These are phyloP conservation scores for Chaenodraco wilsoni DNA, from an alignment of 2,797 vertebrate genomes.

Conservation along the genomic window DNA sequence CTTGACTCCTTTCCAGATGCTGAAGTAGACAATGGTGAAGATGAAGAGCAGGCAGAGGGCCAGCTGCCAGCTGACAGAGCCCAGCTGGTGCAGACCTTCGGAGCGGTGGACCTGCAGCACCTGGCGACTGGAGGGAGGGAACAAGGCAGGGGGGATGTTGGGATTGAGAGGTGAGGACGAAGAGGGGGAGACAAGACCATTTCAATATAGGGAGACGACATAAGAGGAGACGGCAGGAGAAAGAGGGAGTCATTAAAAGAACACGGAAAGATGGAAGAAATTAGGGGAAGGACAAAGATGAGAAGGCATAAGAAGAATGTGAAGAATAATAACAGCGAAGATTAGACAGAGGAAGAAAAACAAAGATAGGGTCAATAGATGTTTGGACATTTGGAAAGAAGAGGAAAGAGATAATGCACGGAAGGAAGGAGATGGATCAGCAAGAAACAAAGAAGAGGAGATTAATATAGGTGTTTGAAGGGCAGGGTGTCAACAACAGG, in stretches of 20 bases:
- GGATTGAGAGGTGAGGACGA: slow-evolving; percentile 5
- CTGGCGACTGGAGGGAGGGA: slow-evolving; percentile 86
- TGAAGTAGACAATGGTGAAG: slow-evolving; percentile 97
- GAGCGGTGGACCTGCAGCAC: slow-evolving; percentile 94
- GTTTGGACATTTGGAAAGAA: slow-evolving; percentile 16
- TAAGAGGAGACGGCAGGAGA: not conserved
- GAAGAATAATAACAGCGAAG: slow-evolving; percentile 13
- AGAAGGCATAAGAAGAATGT: not conserved
- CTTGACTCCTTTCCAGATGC: slow-evolving; percentile 99
- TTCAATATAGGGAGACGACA: not conserved
- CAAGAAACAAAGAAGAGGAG: not conserved
- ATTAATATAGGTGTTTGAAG: no score
- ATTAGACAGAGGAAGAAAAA: slow-evolving; percentile 12
- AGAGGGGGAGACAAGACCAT: not conserved
- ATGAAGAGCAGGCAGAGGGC: slow-evolving; percentile 94
- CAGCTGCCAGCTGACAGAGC: slow-evolving; percentile 95
- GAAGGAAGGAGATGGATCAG: slow-evolving; percentile 7
- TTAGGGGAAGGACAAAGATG: not conserved
- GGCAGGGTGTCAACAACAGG: no score
- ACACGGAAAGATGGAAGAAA: not conserved
- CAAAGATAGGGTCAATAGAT: not conserved
- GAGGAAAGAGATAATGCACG: not conserved
- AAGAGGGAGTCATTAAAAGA: not conserved
- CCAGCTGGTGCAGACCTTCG: slow-evolving; percentile 92
- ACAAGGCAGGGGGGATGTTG: not conserved